phyloP scores from a whole-genome alignment of 2,113 vertebrate species.

The Sitta europaea region DNA sequence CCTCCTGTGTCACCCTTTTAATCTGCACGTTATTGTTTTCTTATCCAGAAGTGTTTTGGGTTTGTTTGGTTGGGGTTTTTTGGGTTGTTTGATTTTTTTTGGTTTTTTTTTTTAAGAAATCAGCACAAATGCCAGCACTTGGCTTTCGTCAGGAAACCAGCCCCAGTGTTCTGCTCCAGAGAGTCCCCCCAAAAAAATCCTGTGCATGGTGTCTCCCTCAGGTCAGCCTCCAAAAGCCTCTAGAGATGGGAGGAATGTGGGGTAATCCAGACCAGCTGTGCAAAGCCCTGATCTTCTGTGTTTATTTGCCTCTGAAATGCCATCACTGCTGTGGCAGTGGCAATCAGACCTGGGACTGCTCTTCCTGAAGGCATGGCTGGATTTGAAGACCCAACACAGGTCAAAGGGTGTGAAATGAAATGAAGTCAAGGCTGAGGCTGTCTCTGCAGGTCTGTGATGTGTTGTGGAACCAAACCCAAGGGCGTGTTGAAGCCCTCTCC shows the following conservation, averaged over 20 bases:
- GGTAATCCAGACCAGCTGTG: not conserved
- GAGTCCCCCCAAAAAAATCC: not conserved
- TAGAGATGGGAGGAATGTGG: not conserved
- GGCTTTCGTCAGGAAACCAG: not conserved
- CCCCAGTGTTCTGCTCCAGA: not conserved
- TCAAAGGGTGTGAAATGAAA: not conserved
- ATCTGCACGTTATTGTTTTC: slow-evolving; percentile 23
- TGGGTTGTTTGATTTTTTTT: not conserved
- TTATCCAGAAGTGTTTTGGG: not conserved
- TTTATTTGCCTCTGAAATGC: not conserved
- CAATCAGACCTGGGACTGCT: not conserved
- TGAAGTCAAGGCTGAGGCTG: not conserved
- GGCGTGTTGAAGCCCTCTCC: not conserved
- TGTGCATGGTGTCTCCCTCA: not conserved
- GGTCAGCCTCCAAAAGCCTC: not conserved
- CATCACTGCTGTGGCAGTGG: not conserved
- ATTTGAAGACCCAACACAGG: not conserved
- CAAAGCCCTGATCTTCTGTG: not conserved
- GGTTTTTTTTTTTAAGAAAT: not conserved
- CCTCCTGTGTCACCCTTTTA: slow-evolving; percentile 11
- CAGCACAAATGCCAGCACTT: not conserved
- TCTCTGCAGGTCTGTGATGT: not conserved
- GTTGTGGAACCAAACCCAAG: not conserved
- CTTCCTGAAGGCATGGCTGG: not conserved
- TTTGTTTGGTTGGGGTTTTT: not conserved